Base-by-base conservation (phyloP, 2,888 invertebrate species). In the Apodemia hepburni region DNA sequence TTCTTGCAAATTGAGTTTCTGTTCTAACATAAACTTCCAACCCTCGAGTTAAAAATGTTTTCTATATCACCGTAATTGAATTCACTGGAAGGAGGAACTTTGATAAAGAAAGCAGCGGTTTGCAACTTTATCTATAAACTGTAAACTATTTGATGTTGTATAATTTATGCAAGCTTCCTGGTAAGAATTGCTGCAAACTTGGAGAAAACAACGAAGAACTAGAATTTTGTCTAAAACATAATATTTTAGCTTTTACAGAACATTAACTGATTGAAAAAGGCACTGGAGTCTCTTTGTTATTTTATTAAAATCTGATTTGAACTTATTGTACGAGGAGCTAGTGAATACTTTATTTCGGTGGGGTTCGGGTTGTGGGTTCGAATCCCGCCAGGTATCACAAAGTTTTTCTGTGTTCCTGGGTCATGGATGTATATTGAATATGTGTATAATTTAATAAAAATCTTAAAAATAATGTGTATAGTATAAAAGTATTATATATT, bases 71-170 rank as follows among this genome's bases (percentile, higher is more conserved):
- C 12, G 65, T 72, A 68, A 70, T 71, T 70, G 65, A 68, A 71
- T 71, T 69, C 62, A 38, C 35, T 64, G 66, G 64, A 68, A 68
- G 66, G 64, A 60, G 47, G 27, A 72, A 71, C 70, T 70, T 70
- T 72, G 68, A 69, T 65, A 64, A 58, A 54, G 63, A 59, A 64
- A 68, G 65, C 64, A 61, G 70, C 65, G 69, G 68, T 68, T 65
- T 35, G 60, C 60, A 69, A 69, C 63, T 69, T 71, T 68, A 66
- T 64, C 65, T 64, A 63, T 64, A 62, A 69, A 70, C 68, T 64
- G 63, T 65, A 66, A 70, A 71, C 70, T 71, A 71, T 71, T 69
- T 67, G 68, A 68, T 69, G 68, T 68, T 62, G 68, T 65, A 69
- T 70, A 69, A 69, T 70, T 69, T 68, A 69, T 69, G 65, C 69